Evolutionary conservation across 2,888 invertebrate genomes (phyloP).

Genomic region (Syrista parreyssii): DNA sequence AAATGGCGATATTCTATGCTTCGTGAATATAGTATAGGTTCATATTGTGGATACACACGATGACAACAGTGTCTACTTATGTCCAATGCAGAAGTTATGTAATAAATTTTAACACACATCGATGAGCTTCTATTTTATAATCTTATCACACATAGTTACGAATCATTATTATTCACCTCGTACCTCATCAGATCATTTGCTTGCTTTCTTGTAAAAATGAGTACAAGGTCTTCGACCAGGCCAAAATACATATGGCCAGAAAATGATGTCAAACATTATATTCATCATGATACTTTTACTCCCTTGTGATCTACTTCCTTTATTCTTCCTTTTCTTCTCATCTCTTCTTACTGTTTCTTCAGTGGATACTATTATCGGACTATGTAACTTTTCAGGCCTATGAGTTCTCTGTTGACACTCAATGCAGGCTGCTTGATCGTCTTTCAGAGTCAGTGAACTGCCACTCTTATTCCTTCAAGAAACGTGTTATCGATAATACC

Average conservation of each 20-base stretch:
- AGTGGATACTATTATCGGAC: not conserved
- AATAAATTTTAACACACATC: not conserved
- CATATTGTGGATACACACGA: not conserved
- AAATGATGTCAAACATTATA: slow-evolving; percentile 25
- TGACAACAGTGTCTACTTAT: not conserved
- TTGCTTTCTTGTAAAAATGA: not conserved
- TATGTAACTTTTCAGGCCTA: not conserved
- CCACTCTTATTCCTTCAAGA: not conserved
- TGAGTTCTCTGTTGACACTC: not conserved
- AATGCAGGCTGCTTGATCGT: not conserved
- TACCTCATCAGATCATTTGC: not conserved
- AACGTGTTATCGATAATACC: not conserved
- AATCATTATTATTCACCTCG: slow-evolving; percentile 9
- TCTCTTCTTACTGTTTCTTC: not conserved
- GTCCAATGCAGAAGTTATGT: not conserved
- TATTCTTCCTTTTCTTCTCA: slow-evolving; percentile 13
- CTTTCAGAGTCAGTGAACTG: not conserved
- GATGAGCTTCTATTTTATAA: not conserved
- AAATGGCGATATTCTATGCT: not conserved
- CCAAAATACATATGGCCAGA: slow-evolving; percentile 25
- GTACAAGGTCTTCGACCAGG: slow-evolving; percentile 1
- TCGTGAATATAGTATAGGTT: not conserved
- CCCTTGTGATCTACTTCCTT: slow-evolving; percentile 4
- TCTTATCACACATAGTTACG: not conserved
- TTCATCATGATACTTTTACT: not conserved